Base-by-base conservation (phyloP, 1,140 invertebrate genomes). In the Zaprionus taronus region DNA sequence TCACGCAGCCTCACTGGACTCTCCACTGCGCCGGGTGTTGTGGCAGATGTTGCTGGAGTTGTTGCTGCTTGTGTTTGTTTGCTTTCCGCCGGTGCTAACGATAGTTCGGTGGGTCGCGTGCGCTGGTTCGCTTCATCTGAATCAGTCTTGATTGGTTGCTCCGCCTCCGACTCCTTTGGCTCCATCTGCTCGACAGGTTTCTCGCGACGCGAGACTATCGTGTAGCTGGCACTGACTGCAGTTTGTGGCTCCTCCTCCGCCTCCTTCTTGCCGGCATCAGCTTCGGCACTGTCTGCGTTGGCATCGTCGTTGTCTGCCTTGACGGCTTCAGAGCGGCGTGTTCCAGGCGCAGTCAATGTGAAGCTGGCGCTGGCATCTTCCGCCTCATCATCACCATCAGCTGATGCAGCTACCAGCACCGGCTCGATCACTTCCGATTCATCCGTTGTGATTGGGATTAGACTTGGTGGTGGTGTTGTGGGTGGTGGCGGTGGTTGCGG, bases 1-100 rank as follows among this genome's bases (percentile, higher is more conserved):
- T 93, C 93, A 47, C 93, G 77, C 84, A 92, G 73, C n/a, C 91
- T 72, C 55, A 91, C 89, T 49, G 91, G 91, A 79, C 90, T 92
- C 34, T 92, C 91, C 15, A 91, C 64, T 20, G 74, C 49, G 56
- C 76, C 58, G 28, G 81, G 77, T 7, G 79, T 82, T 4, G 67
- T 76, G 17, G 80, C 62, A 20, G 76, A 38, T 47, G 83, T 77
- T 55, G 72, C 38, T 17, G 69, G 64, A 9, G 83, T 70, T 55
- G 73, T 64, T 28, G 64, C 38, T 6, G 60, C 15, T n/a, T 34
- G 20, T 22, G 81, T 26, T 74, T 57, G 34, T 74, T 53, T 74
- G 28, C 34, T 53, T 31, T 77, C 68, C 14, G 51, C 15, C 53
- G 61, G 12, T 2, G 53, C 77, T 22, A 90, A 53, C 22, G 84